Conservation (phyloP, 2,113 vertebrate species). For the Mesitornis unicolor region DNA sequence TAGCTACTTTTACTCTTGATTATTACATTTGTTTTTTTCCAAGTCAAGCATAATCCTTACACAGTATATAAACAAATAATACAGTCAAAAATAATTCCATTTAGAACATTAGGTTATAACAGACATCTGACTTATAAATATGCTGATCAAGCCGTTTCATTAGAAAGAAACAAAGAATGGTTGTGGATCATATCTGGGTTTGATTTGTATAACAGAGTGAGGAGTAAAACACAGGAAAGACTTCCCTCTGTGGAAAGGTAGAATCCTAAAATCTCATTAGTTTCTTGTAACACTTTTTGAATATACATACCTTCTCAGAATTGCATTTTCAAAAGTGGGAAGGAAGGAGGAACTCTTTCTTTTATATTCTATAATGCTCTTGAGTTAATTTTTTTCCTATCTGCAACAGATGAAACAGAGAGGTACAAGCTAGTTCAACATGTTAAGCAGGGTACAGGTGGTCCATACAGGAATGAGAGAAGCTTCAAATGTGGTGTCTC, state of each 20-base stretch:
- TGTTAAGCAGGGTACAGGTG: neutral
- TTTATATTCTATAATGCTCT: rapidly evolving
- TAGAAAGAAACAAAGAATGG: neutral
- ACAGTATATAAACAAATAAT: neutral
- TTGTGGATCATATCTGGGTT: neutral
- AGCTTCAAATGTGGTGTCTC: neutral
- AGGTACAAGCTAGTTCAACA: neutral
- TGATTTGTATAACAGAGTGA: neutral
- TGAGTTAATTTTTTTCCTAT: neutral
- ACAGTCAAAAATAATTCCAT: neutral
- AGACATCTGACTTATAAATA: neutral
- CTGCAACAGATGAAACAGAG: neutral
- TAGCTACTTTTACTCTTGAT: neutral
- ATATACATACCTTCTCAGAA: neutral
- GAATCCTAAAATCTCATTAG: neutral
- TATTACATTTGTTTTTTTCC: neutral
- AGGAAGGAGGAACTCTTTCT: neutral
- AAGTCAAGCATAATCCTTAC: neutral
- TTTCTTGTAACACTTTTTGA: neutral
- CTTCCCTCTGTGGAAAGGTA: neutral
- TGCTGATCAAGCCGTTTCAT: neutral
- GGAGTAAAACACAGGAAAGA: neutral
- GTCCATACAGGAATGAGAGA: neutral
- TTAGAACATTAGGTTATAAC: neutral
- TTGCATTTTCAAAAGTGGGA: neutral